Conservation (phyloP, 2,888 invertebrate genomes). For the Dryocosmus kuriphilus region DNA sequence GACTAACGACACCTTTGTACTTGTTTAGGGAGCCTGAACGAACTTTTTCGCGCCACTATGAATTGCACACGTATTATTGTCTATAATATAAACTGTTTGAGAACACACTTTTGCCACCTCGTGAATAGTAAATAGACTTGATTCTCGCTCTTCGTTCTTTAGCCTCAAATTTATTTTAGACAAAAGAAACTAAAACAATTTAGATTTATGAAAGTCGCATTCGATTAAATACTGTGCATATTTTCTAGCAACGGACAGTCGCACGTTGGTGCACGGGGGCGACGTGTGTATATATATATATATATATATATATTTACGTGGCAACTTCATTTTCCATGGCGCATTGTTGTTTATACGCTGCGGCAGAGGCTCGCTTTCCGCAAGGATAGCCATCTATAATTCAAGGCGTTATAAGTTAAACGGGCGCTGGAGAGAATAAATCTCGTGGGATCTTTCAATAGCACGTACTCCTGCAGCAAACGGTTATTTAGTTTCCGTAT, state of each 20-base stretch:
- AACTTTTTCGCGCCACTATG: slow-evolving; percentile 49
- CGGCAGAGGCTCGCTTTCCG: slow-evolving; percentile 58
- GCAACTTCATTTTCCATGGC: slow-evolving; percentile 67
- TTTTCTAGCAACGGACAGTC: background rate
- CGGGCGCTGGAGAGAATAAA: slow-evolving; percentile 68
- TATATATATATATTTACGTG: slow-evolving; percentile 46
- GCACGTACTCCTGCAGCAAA: slow-evolving; percentile 55
- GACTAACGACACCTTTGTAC: slow-evolving; percentile 41
- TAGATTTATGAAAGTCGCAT: slow-evolving; percentile 43
- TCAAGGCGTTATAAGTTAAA: slow-evolving; percentile 73
- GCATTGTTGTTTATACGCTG: slow-evolving; percentile 59
- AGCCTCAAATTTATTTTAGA: slow-evolving; percentile 19
- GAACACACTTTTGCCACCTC: slow-evolving; percentile 33
- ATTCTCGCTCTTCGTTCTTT: background rate
- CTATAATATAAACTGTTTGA: slow-evolving; percentile 19
- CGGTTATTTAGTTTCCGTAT: slow-evolving; percentile 62
- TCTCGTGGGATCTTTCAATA: slow-evolving; percentile 71
- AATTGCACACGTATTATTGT: slow-evolving; percentile 46
- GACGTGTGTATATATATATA: slow-evolving; percentile 24
- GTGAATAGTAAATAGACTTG: slow-evolving; percentile 29
- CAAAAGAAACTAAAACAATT: slow-evolving; percentile 39
- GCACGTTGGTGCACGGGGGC: slow-evolving; percentile 24
- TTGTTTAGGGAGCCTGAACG: slow-evolving; percentile 43
- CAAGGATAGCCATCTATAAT: slow-evolving; percentile 67
- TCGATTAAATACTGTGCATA: slow-evolving; percentile 6